These are phyloP conservation scores for Melipona beecheii DNA, from an alignment of 2,888 invertebrate genomes.

Conservation along the genomic window DNA sequence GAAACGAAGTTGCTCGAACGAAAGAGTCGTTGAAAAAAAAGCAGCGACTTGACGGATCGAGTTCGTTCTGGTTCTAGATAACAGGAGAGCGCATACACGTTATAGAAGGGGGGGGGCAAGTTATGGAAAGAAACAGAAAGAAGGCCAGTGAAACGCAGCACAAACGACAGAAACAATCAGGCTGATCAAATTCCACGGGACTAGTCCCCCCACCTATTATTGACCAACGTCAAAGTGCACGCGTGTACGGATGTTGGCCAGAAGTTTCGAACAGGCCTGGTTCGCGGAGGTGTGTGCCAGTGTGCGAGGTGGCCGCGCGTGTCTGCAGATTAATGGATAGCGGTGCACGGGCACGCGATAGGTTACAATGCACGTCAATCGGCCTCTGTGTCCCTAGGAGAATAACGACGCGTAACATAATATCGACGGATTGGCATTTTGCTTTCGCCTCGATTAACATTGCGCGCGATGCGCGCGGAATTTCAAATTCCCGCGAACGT, in stretches of 20 bases:
- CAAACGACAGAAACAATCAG: conserved; percentile 29
- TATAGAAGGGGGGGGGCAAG: not conserved
- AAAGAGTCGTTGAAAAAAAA: too few species aligned
- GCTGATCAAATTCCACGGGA: conserved; percentile 40
- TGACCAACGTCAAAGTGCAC: conserved; percentile 55
- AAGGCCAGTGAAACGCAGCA: not conserved
- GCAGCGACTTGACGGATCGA: too few species aligned
- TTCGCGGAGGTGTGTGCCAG: conserved; percentile 16
- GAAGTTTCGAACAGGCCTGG: conserved; percentile 17
- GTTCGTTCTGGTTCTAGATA: too few species aligned
- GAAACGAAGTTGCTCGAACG: too few species aligned
- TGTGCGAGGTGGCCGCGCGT: not conserved
- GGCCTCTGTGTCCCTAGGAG: conserved; percentile 56
- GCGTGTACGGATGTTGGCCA: conserved; percentile 60
- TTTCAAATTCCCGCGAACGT: conserved; percentile 47
- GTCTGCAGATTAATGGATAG: conserved; percentile 66
- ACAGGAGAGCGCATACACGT: too few species aligned
- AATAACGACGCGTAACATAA: conserved; percentile 71
- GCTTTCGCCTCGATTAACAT: conserved; percentile 70
- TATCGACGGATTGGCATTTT: conserved; percentile 75
- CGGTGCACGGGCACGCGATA: conserved; percentile 54
- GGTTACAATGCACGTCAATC: conserved; percentile 67
- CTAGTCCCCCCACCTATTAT: not conserved
- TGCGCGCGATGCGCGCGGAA: conserved; percentile 41
- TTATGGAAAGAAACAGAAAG: conserved; percentile 10